A percentile compares a stretch with the other conserved stretches of the same genome.
phyloP scores from a whole-genome alignment of 1,140 invertebrate genomes.

The Conus ventricosus region DNA sequence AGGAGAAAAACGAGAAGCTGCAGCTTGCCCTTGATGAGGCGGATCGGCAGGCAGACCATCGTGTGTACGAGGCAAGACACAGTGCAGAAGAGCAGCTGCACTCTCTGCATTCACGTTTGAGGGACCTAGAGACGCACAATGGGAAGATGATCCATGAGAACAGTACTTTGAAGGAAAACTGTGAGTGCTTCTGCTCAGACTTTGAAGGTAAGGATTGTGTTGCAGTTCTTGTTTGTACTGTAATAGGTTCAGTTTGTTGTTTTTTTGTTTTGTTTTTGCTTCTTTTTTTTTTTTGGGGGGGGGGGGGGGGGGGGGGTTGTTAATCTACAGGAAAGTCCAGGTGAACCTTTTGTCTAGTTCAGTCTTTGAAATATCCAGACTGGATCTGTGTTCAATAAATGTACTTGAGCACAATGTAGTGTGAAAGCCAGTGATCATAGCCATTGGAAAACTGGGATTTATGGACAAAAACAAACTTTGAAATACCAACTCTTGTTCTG shows the following conservation, averaged over 20 bases:
- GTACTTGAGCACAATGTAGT: too few relatives aligned
- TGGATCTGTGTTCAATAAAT: too few relatives aligned
- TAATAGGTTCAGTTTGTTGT: background rate
- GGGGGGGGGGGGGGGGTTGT: too few relatives aligned
- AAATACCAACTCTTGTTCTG: too few relatives aligned
- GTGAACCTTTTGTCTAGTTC: background rate
- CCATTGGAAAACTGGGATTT: too few relatives aligned
- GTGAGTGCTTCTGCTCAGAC: background rate
- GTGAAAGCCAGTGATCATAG: too few relatives aligned
- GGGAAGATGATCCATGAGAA: conserved; percentile 43
- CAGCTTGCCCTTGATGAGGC: conserved; percentile 47
- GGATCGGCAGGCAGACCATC: conserved; percentile 23
- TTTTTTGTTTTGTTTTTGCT: background rate
- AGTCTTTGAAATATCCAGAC: too few relatives aligned
- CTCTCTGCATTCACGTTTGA: conserved; percentile 54
- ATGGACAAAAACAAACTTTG: too few relatives aligned
- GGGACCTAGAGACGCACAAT: conserved; percentile 71
- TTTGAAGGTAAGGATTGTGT: background rate
- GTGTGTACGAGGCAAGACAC: conserved; percentile 35
- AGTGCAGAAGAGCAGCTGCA: conserved; percentile 39
- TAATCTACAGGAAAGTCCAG: background rate
- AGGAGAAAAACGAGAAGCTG: conserved; percentile 69
- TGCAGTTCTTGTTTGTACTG: background rate
- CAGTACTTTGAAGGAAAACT: conserved; percentile 22
- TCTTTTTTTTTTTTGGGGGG: too few relatives aligned